Base-by-base conservation (phyloP, 2,888 invertebrate genomes). In the Athalia rosae region DNA sequence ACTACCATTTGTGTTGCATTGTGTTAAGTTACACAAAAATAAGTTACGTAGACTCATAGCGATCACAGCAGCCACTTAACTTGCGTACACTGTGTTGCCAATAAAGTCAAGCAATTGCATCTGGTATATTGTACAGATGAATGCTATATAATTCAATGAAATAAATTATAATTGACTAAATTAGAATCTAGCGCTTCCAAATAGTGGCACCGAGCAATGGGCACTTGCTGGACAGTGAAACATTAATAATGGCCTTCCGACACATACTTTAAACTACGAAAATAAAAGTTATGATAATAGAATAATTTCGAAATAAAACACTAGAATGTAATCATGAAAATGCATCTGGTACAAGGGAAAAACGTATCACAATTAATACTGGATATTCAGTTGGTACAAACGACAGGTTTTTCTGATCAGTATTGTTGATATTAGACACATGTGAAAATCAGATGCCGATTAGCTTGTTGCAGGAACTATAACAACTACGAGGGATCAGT, bases 201-300 rank as follows among this genome's bases (percentile, higher is more conserved):
- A 81, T 76, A 82, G 81, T 81, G 86, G 84, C 85, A 84, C 81
- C 83, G 84, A 84, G 85, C 83, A 87, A 85, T 83, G 84, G 85
- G 85, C 83, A 87, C 85, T 87, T 85, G 82, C 79, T 83, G 81
- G 84, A 82, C 84, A 83, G 83, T 83, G 82, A 84, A 85, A 84
- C 81, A 80, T 83, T 79, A 82, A 81, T 83, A 84, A 88, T 84
- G 86, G 87, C 85, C 85, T 87, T 87, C 85, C 81, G 81, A 84
- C 83, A 83, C 64, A 66, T 15, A 66, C 63, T 62, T 76, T 43
- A 64, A 66, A 56, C 47, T 41, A 76, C 48, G 48, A n/a, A 74
- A 77, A 43, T 61, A 28, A 6, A 74, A 79, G 61, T 79, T 83
- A 79, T 63, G 78, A 76, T 80, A 82, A 61, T 59, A 59, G 69